phyloP scores from a whole-genome alignment of 2,888 invertebrate genomes.

The Dioctria rufipes region DNA sequence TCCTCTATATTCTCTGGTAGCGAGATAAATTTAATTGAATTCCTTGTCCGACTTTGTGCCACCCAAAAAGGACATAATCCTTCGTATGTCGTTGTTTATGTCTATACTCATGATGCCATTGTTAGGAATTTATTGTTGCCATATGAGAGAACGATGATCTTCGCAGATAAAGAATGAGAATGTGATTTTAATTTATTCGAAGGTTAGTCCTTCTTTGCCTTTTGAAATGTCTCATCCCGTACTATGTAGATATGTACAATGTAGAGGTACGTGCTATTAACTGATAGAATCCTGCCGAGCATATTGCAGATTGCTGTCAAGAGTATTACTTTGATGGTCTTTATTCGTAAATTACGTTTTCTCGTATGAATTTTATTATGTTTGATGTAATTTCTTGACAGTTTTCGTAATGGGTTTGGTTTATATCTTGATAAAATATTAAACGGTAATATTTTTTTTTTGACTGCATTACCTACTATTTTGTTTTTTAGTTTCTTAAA shows the following conservation, averaged over 20 bases:
- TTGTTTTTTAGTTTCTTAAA: too few species aligned
- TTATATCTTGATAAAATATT: too few species aligned
- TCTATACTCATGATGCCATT: conserved; percentile 32
- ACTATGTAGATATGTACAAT: too few species aligned
- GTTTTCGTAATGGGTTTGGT: too few species aligned
- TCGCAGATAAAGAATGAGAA: conserved; percentile 30
- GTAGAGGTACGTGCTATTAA: not conserved
- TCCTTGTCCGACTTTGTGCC: conserved; percentile 45
- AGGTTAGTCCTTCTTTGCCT: not conserved
- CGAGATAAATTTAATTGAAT: conserved; percentile 51
- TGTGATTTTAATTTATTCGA: conserved; percentile 47
- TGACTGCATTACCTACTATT: too few species aligned
- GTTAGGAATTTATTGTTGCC: conserved; percentile 46
- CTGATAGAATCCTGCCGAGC: not conserved
- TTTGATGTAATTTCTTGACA: too few species aligned
- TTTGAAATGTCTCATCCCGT: not conserved
- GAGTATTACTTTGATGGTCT: not conserved
- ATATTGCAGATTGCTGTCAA: not conserved
- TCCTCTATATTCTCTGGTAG: conserved; percentile 19
- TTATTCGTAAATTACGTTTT: not conserved
- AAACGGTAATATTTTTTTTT: too few species aligned
- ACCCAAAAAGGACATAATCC: conserved; percentile 46
- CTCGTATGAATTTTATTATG: not conserved
- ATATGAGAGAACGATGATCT: conserved; percentile 47
- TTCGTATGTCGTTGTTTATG: conserved; percentile 28